A percentile compares a stretch with the other conserved stretches of the same genome.
phyloP scores from a whole-genome alignment of 2,797 vertebrate species.

The Nyctibius grandis region DNA sequence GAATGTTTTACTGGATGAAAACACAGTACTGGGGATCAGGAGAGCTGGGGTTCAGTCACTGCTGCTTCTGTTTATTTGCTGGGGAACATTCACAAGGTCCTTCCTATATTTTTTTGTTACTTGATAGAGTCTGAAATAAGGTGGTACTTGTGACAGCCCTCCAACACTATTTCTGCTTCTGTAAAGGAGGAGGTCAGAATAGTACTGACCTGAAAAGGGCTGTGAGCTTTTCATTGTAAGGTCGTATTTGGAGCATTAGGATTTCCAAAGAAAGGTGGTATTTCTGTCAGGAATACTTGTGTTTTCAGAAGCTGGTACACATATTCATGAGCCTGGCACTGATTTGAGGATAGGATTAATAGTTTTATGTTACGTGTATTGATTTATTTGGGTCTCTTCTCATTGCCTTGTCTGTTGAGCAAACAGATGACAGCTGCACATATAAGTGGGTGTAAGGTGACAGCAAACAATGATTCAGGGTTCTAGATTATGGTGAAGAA shows the following conservation, averaged over 20 bases:
- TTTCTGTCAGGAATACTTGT: not conserved
- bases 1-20: not conserved
- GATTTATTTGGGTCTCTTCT: not conserved
- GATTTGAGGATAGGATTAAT: not conserved
- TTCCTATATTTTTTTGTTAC: not conserved
- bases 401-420: not conserved
- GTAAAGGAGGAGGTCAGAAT: not conserved
- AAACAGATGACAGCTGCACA: not conserved
- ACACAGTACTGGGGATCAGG: not conserved
- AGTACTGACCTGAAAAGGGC: not conserved
- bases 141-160: not conserved
- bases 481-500: slow-evolving; percentile 2
- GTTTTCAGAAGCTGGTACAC: not conserved
- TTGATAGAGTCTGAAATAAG: not conserved
- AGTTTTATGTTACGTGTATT: not conserved
- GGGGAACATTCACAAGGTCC: not conserved
- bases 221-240: not conserved
- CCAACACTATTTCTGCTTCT: not conserved
- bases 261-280: not conserved
- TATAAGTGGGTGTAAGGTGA: not conserved
- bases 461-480: slow-evolving; percentile 12
- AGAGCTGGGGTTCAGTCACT: not conserved
- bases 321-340: not conserved
- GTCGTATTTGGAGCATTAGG: not conserved
- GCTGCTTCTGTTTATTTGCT: not conserved